These are phyloP conservation scores for Meteorus cinctellus DNA, from an alignment of 2,888 invertebrate species.

Conservation along the genomic window DNA sequence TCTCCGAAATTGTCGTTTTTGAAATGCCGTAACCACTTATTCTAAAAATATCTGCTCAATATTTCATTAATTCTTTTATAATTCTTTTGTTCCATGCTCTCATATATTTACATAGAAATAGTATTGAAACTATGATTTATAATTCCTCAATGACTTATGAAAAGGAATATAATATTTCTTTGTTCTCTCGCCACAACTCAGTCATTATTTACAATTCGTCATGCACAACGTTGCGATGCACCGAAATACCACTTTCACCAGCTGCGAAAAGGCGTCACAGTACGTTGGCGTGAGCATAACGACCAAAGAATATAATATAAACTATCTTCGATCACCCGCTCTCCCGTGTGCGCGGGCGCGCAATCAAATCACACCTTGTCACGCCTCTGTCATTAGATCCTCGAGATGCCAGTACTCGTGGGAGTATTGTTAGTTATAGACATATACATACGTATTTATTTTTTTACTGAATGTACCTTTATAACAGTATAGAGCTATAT, in stretches of 20 bases:
- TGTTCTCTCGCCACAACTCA: not conserved
- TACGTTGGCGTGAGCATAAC: conserved; percentile 9
- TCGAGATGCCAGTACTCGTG: not conserved
- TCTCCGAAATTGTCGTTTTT: too few relatives aligned
- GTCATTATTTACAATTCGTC: conserved; percentile 4
- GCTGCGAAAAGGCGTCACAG: conserved; percentile 9
- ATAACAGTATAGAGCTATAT: not conserved
- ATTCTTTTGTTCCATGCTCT: too few relatives aligned
- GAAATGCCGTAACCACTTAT: too few relatives aligned
- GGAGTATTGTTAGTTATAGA: not conserved
- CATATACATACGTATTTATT: not conserved
- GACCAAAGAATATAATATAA: conserved; percentile 5
- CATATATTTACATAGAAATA: too few relatives aligned
- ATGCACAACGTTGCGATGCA: conserved; percentile 10
- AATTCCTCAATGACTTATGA: not conserved
- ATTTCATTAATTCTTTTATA: too few relatives aligned
- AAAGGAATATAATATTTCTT: not conserved
- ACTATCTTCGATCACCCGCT: not conserved
- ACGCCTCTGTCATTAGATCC: conserved; percentile 24
- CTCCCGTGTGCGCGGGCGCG: not conserved
- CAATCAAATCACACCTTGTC: not conserved
- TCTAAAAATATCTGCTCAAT: too few relatives aligned
- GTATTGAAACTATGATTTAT: too few relatives aligned
- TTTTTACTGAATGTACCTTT: too few relatives aligned
- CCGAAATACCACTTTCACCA: conserved; percentile 17